Conservation (phyloP, 2,113 vertebrate species). For the Nothobranchius kuhntae region DNA sequence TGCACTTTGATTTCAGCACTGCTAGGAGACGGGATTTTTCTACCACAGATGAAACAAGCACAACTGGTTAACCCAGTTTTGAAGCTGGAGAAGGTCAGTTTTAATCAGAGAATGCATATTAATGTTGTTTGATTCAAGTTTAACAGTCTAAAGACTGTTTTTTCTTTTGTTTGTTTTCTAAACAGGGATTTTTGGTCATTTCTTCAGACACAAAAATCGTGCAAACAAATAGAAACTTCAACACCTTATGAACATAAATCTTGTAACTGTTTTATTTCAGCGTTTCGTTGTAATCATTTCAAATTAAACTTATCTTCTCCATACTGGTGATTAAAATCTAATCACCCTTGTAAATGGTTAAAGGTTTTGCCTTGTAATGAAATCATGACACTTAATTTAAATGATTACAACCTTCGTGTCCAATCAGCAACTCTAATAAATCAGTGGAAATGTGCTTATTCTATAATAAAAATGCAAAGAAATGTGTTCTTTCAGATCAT, state of each 20-base stretch:
- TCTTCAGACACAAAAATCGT: conserved; percentile 50
- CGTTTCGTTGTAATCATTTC: not conserved
- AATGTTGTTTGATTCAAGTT: not conserved
- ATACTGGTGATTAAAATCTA: not conserved
- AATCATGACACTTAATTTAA: too few species aligned
- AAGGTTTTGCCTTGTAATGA: too few species aligned
- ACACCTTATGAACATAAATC: not conserved
- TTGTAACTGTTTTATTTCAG: not conserved
- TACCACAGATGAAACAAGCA: conserved; percentile 39
- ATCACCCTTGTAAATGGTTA: too few species aligned
- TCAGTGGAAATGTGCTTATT: not conserved
- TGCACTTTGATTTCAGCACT: conserved; percentile 40
- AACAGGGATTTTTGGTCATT: conserved; percentile 67
- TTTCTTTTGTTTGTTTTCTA: not conserved
- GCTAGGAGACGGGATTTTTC: conserved; percentile 40
- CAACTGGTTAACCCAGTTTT: conserved; percentile 61
- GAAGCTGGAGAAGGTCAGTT: conserved; percentile 61
- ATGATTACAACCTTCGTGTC: too few species aligned
- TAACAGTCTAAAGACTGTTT: conserved; percentile 10
- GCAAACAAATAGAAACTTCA: not conserved
- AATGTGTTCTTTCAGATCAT: not conserved
- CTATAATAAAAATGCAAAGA: too few species aligned
- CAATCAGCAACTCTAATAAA: not conserved
- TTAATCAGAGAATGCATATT: not conserved
- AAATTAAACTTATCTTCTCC: not conserved